Evolutionary conservation across 2,888 invertebrate genomes (phyloP), one percentile per base, ranked within the genome.

Genomic region (Tetrapedia diversipes): DNA sequence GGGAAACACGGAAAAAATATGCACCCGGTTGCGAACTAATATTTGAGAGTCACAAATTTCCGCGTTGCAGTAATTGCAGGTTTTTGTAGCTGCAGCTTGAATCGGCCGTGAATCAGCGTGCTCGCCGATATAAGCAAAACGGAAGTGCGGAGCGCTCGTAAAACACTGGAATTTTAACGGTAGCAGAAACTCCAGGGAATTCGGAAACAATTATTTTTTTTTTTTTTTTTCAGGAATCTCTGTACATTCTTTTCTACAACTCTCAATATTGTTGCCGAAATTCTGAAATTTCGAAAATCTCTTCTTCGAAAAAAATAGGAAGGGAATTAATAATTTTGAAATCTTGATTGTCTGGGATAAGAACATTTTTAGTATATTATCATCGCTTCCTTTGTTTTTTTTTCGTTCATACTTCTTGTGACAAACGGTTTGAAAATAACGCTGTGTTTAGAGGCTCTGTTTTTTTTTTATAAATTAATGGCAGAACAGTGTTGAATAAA

Each of bases 21-120:
- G 75, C 68, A 56, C 27, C 54, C 6, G 32, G 64, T 45, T 34
- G 43, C 67, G 49, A 72, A 76, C 67, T 83, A 83, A 83, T 83
- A 83, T 80, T 81, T 61, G 83, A 71, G 63, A 68, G 81, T 76
- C 77, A 70, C 74, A 81, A 81, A 83, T 83, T 80, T 53, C 59
- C 66, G 8, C 39, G 66, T 59, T 45, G 60, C 73, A 45, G 74
- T 83, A 81, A 77, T 77, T 79, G 53, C 67, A 34, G 59, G 51
- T 69, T 73, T 75, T 82, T 68, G 53, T 43, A 54, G 54, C 54
- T 53, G 39, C 56, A 54, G 53, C 70, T 43, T 45, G 72, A 61
- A 79, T 81, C 69, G 77, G 29, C 66, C 47, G 75, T 79, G 81
- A 81, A 83, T 81, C 77, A 77, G 54, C 60, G 49, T 16, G 7